Base-by-base conservation (phyloP, 2,888 invertebrate genomes). In the Cataglyphis cursor region DNA sequence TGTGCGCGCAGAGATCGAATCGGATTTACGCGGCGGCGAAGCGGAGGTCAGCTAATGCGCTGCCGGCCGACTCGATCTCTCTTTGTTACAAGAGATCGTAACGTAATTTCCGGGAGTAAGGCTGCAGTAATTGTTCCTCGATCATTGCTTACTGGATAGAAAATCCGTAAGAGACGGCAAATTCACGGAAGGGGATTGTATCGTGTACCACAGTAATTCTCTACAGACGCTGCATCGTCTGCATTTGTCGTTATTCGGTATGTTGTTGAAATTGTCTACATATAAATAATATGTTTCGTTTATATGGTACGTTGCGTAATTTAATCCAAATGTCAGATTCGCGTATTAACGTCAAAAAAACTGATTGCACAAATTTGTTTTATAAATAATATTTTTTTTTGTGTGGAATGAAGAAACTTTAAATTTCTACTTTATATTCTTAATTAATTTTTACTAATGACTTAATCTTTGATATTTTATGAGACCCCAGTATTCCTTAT, bases 41-140 rank as follows among this genome's bases (percentile, higher is more conserved):
- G 83, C 72, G 84, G 75, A 86, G 89, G 86, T 82, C 90, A 68
- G 86, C 72, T 89, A 86, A 89, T 89, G 73, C 51, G 48, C n/a
- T 35, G n/a, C 21, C 38, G 44, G 6, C 31, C 57, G 72, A 70
- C 24, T 28, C 41, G 66, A 76, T 80, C 73, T 80, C 59, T 87
- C 81, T 62, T 54, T 48, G 65, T 61, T 83, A 65, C 84, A 83
- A 87, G 81, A 89, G 85, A 84, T 87, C 84, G 85, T 89, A 85
- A 89, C 64, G 66, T 59, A 82, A 88, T 89, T 89, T 88, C 81
- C 21, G 18, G 48, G 70, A n/a, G 28, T 76, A 76, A 74, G 65
- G 81, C 85, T 82, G 64, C 70, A 72, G 81, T 87, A 89, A 88
- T 88, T 88, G 84, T 82, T 82, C 89, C 48, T 38, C 82, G 75